Base-by-base conservation (phyloP, 2,113 vertebrate species). In the Anhinga rufa region DNA sequence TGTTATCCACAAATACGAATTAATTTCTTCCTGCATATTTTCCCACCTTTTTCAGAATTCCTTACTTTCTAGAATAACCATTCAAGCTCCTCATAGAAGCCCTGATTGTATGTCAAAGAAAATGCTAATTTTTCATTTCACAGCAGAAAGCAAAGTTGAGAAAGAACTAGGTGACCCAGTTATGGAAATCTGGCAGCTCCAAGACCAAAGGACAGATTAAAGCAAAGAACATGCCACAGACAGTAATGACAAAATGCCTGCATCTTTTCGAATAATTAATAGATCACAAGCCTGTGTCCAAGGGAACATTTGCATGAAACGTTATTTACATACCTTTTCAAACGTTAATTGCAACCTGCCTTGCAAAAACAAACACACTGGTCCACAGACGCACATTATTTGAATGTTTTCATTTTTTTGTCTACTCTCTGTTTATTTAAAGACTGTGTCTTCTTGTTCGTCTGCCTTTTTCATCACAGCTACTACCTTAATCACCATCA, bases 181-280 rank as follows among this genome's bases (percentile, higher is more conserved):
- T 95, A 95, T 95, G 92, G 89, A 93, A 97, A 93, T 93, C 70
- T 82, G 87, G 90, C 91, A 90, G 90, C 60, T 78, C 64, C 36
- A 71, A 89, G 93, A 90, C 87, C 90, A 85, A 95, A 97, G 93
- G 93, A 80, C 69, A 94, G 93, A 96, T 93, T 44, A 94, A 95
- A 97, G 88, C 38, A 31, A 72, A 92, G 58, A 94, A 60, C 76
- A 91, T 2, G 29, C 58, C 89, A 26, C 82, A 97, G 94, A 96
- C 69, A 92, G 86, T 3, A 36, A 95, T 84, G 92, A 88, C 82
- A 94, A 97, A 96, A 90, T 25, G 62, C 75, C 62, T 26, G 42
- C 7, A 24, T 36, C 70, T 88, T 4, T 88, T 92, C 61, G 70
- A 78, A 65, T 82, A 75, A 93, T 88, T 81, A 91, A 91, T 21